Evolutionary conservation across 2,888 invertebrate genomes (phyloP).

Genomic region (Noctua comes): DNA sequence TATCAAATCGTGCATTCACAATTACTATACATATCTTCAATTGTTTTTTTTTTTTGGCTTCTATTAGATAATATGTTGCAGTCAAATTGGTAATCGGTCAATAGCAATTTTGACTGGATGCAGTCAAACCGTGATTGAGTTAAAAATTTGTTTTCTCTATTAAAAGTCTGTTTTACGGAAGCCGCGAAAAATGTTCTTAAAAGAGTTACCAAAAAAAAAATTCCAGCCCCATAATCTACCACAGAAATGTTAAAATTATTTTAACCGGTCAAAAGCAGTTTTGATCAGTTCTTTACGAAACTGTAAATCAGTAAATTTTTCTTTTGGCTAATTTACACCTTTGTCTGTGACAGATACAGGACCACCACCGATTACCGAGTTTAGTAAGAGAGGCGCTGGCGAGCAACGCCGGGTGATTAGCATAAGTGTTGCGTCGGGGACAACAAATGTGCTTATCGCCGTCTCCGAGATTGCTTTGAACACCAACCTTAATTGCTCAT

Average conservation of each 20-base stretch:
- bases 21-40: slow-evolving; percentile 32
- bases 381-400: slow-evolving; percentile 6
- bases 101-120: background rate
- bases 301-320: background rate
- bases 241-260: background rate
- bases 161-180: background rate
- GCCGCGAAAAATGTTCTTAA: background rate
- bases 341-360: slow-evolving; percentile 16
- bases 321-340: background rate
- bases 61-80: background rate
- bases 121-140: background rate
- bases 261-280: background rate
- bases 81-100: background rate
- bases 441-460: slow-evolving; percentile 86
- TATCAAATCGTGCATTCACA: slow-evolving; percentile 52
- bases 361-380: slow-evolving; percentile 48
- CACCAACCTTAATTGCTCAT: slow-evolving; percentile 88
- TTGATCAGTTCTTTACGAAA: background rate
- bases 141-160: background rate
- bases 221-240: background rate
- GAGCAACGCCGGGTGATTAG: slow-evolving; percentile 73
- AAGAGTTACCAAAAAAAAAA: background rate
- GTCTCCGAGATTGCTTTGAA: slow-evolving; percentile 81
- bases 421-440: slow-evolving; percentile 80
- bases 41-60: slow-evolving; percentile 29